These are phyloP conservation scores for Dryobates pubescens DNA, from an alignment of 2,797 vertebrate genomes.

Conservation along the genomic window DNA sequence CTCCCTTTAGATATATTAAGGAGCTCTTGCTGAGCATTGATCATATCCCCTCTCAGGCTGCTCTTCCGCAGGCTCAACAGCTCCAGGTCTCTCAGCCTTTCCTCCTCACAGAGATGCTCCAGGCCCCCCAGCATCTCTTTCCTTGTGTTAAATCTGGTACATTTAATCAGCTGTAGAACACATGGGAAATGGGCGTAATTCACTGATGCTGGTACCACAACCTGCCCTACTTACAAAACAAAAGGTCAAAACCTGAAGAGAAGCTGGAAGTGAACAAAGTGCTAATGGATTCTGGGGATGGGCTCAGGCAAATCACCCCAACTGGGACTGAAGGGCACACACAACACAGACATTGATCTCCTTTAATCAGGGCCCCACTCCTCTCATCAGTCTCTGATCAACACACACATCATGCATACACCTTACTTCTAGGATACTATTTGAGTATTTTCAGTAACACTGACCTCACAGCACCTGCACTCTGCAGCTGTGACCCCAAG, in stretches of 20 bases:
- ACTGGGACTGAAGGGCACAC: neutral
- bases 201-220: neutral
- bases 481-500: neutral
- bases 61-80: too few relatives aligned
- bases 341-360: neutral
- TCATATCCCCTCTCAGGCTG: too few relatives aligned
- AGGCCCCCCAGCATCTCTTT: too few relatives aligned
- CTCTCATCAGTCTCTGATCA: neutral
- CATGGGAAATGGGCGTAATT: neutral
- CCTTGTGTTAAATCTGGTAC: too few relatives aligned
- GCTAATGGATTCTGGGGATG: neutral
- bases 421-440: neutral
- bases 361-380: neutral
- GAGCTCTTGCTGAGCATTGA: too few relatives aligned
- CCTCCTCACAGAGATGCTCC: too few relatives aligned
- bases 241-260: neutral
- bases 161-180: neutral
- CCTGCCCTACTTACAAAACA: neutral
- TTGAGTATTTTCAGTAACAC: neutral
- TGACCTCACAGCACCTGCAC: neutral
- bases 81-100: too few relatives aligned
- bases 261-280: neutral
- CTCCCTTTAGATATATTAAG: too few relatives aligned
- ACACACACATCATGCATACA: rapidly evolving
- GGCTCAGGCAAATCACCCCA: rapidly evolving